phyloP scores from a whole-genome alignment of 37 sponge, comb jelly and placozoan species.

The Ianthella basta region DNA sequence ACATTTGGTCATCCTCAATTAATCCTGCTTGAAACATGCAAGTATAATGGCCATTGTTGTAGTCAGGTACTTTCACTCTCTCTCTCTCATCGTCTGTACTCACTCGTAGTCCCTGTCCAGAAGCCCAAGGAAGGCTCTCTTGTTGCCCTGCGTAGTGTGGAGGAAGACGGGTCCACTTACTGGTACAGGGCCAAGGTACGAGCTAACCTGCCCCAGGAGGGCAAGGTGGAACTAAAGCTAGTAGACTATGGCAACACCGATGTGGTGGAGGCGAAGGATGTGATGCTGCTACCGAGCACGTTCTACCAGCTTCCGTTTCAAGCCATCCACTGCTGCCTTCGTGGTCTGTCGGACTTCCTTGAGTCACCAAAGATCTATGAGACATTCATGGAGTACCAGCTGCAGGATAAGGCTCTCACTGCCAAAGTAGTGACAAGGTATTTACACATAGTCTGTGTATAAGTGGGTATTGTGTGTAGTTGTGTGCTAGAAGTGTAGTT shows the following conservation, averaged over 20 bases:
- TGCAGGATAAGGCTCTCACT: conserved; percentile 37
- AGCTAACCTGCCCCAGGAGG: neutral
- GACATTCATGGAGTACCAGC: conserved; percentile 26
- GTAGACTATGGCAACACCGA: conserved; percentile 76
- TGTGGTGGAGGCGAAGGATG: neutral
- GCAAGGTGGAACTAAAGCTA: conserved; percentile 5
- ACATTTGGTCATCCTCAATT: too few relatives aligned
- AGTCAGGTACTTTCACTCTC: too few relatives aligned
- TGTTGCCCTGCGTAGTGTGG: neutral
- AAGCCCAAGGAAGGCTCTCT: neutral
- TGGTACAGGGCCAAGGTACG: conserved; percentile 18
- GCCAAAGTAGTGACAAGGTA: conserved; percentile 63
- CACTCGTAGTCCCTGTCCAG: neutral
- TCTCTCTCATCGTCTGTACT: neutral
- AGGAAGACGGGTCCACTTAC: neutral
- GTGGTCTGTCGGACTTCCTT: conserved; percentile 33
- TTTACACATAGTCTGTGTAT: conserved; percentile 3
- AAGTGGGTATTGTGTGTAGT: neutral
- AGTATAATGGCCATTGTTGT: too few relatives aligned
- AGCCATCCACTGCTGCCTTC: conserved; percentile 66
- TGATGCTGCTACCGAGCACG: conserved; percentile 46
- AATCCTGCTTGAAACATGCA: too few relatives aligned
- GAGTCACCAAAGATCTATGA: conserved; percentile 29
- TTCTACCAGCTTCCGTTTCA: conserved; percentile 72
- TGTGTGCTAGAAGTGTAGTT: neutral